phyloP scores from a whole-genome alignment of 2,888 invertebrate genomes.

The Penaeus monodon region DNA sequence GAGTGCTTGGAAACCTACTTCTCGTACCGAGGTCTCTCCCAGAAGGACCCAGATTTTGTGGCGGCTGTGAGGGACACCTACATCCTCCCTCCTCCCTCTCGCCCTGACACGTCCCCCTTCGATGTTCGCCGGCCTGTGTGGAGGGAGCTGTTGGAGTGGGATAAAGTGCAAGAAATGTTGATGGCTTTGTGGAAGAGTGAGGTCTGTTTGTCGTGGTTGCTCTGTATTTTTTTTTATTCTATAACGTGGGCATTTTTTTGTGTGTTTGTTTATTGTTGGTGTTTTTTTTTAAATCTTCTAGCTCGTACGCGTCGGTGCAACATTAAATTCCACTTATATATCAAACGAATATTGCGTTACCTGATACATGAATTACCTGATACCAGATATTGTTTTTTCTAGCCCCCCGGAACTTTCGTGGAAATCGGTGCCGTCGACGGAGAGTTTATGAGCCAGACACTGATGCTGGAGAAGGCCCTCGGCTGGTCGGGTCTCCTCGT shows the following conservation, averaged over 20 bases:
- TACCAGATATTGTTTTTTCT: not conserved
- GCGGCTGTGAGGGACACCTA: slow-evolving; percentile 31
- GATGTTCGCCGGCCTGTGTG: slow-evolving; percentile 26
- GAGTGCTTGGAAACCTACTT: slow-evolving; percentile 46
- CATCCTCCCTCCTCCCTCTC: slow-evolving; percentile 34
- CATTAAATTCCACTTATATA: too few species aligned
- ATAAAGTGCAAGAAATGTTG: slow-evolving; percentile 37
- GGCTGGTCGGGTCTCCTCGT: slow-evolving; percentile 59
- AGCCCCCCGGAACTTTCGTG: slow-evolving; percentile 60
- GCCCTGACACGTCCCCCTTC: slow-evolving; percentile 21
- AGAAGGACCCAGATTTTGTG: slow-evolving; percentile 16
- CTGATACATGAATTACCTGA: too few species aligned
- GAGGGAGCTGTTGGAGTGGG: slow-evolving; percentile 54
- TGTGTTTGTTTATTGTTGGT: not conserved
- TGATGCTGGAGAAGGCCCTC: slow-evolving; percentile 59
- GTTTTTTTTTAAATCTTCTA: not conserved
- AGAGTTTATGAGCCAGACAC: slow-evolving; percentile 62
- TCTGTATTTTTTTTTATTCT: not conserved
- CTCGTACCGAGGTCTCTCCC: not conserved
- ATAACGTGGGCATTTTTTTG: not conserved
- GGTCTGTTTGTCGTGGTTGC: slow-evolving; percentile 19
- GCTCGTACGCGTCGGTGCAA: too few species aligned
- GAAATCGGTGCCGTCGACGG: slow-evolving; percentile 62
- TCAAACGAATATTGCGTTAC: too few species aligned
- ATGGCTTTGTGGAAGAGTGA: slow-evolving; percentile 43